Percentiles rank a stretch among this genome's conserved stretches.
phyloP scores from a whole-genome alignment of 2,113 vertebrate genomes.

The Chauna torquata region DNA sequence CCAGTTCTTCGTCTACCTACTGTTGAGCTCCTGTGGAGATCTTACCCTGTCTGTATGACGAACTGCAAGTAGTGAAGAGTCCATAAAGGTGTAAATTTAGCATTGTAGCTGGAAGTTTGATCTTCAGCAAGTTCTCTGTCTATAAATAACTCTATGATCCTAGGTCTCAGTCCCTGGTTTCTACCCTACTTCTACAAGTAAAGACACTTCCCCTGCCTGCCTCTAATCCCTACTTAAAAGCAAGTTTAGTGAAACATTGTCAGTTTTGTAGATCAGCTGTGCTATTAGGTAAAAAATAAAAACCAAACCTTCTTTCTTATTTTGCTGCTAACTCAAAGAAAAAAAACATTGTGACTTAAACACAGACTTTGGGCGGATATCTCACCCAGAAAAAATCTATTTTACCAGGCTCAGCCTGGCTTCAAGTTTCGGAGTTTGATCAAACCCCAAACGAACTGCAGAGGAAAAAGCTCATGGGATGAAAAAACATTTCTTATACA shows the following conservation, averaged over 20 bases:
- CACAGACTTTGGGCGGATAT: neutral
- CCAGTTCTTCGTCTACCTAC: neutral
- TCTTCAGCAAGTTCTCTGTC: neutral
- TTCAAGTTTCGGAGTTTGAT: neutral
- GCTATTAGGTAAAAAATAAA: neutral
- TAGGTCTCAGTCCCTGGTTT: neutral
- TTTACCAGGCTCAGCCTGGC: neutral
- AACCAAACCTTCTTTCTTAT: neutral
- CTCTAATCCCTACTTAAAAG: neutral
- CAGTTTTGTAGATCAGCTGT: neutral
- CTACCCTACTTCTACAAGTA: neutral
- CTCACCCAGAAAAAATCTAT: neutral
- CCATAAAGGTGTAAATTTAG: neutral
- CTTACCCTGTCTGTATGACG: neutral
- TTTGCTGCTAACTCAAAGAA: neutral
- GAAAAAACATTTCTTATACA: neutral
- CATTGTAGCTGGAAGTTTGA: neutral
- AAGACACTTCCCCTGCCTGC: neutral
- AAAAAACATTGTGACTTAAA: neutral
- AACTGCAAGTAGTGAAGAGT: neutral
- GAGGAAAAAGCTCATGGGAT: neutral
- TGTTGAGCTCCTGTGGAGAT: neutral
- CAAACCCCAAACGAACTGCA: neutral
- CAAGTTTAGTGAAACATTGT: neutral
- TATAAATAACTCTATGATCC: neutral